These are phyloP conservation scores for Crocuta crocuta DNA, from an alignment of 2,113 vertebrate species.

Conservation along the genomic window DNA sequence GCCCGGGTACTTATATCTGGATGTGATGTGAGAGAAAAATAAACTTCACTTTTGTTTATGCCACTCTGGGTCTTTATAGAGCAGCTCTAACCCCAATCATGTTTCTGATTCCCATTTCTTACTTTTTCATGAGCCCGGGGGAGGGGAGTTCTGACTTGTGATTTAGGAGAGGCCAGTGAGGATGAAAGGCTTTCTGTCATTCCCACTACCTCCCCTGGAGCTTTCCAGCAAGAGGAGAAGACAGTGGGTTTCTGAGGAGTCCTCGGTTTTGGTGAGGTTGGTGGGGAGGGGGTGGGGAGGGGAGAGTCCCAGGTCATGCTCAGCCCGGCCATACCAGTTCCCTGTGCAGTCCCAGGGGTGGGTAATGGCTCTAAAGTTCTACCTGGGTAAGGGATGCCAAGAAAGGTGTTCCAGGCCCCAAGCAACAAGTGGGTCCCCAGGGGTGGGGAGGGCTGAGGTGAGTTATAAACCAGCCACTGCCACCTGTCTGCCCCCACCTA, in stretches of 20 bases:
- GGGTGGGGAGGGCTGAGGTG: background rate
- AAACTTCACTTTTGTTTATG: background rate
- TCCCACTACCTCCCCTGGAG: background rate
- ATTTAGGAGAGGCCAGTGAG: background rate
- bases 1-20: background rate
- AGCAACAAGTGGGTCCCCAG: background rate
- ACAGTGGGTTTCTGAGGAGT: background rate
- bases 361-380: background rate
- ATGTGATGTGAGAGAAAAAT: background rate
- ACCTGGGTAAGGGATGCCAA: background rate
- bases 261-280: background rate
- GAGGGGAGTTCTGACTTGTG: background rate
- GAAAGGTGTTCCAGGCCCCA: background rate
- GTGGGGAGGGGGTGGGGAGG: background rate
- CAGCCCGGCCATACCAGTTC: background rate
- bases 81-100: background rate
- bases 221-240: background rate
- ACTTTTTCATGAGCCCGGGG: background rate
- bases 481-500: background rate
- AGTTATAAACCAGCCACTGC: background rate
- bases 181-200: background rate
- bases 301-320: background rate
- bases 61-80: background rate
- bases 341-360: background rate
- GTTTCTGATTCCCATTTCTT: background rate